Percentiles rank a stretch among this genome's conserved stretches.
These are phyloP conservation scores for Tachysurus vachellii DNA, from an alignment of 2,113 vertebrate species.

Conservation along the genomic window DNA sequence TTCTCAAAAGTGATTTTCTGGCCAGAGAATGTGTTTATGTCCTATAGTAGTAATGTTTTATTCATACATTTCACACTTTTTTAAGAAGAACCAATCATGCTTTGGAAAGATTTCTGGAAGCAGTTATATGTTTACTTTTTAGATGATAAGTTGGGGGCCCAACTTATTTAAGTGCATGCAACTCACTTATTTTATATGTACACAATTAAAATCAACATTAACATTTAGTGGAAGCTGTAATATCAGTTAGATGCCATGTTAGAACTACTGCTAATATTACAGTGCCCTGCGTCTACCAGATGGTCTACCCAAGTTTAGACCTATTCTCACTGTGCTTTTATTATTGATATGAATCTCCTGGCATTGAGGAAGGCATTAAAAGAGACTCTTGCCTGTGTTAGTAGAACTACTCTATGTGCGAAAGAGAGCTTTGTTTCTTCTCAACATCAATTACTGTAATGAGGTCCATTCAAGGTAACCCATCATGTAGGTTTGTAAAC, in stretches of 20 bases:
- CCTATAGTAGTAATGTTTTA: background rate
- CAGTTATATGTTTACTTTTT: background rate
- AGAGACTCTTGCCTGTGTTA: slow-evolving; percentile 66
- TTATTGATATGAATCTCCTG: slow-evolving; percentile 75
- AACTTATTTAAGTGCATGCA: background rate
- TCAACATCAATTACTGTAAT: slow-evolving; percentile 75
- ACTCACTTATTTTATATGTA: background rate
- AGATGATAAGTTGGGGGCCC: background rate
- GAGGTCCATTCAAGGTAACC: slow-evolving; percentile 74
- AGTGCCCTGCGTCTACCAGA: slow-evolving; percentile 68
- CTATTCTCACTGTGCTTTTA: slow-evolving; percentile 66
- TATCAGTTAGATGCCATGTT: slow-evolving; percentile 7
- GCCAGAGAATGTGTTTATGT: background rate
- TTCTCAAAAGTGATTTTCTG: background rate
- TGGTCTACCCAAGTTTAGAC: slow-evolving; percentile 66
- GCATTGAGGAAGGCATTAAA: slow-evolving; percentile 56
- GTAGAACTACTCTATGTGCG: slow-evolving; percentile 65
- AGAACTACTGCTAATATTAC: slow-evolving; percentile 56
- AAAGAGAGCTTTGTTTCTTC: slow-evolving; percentile 69
- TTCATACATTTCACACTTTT: background rate
- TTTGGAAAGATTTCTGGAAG: background rate
- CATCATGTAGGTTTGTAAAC: slow-evolving; percentile 77
- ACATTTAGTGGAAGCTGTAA: slow-evolving; percentile 19
- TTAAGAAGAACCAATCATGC: background rate
- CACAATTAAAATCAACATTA: background rate